Evolutionary conservation across 1,140 invertebrate species (phyloP).

Genomic region (Nephotettix cincticeps): DNA sequence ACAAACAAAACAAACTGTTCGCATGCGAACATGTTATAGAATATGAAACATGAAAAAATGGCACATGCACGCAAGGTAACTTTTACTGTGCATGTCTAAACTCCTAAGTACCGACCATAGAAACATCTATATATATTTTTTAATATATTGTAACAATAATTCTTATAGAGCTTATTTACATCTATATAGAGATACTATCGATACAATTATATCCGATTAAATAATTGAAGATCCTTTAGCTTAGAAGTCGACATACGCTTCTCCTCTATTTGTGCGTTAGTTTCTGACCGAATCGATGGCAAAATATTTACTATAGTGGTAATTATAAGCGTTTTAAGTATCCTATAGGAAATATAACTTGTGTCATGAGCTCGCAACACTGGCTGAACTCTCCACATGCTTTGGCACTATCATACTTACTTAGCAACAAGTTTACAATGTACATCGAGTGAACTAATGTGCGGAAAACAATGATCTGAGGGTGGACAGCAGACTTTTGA

Average conservation of each 20-base stretch:
- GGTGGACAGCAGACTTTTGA: no score
- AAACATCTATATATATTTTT: conserved; percentile 19
- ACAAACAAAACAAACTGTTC: background rate
- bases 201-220: background rate
- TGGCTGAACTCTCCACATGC: background rate
- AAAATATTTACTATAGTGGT: conserved; percentile 5
- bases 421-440: background rate
- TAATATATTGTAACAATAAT: conserved; percentile 20
- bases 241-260: background rate
- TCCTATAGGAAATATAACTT: conserved; percentile 13
- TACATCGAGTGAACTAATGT: no score
- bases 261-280: conserved; percentile 7
- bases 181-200: background rate
- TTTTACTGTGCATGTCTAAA: conserved; percentile 16
- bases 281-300: conserved; percentile 12
- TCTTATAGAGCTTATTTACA: conserved; percentile 12
- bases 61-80: conserved; percentile 12
- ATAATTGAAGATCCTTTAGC: conserved; percentile 17
- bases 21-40: background rate
- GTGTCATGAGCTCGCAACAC: background rate
- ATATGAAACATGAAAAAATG: conserved; percentile 15
- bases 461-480: no score
- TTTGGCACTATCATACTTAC: conserved; percentile 15
- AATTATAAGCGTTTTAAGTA: conserved; percentile 17
- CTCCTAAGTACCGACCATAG: conserved; percentile 20